Conservation (phyloP, 2,113 vertebrate genomes). For the Dasypus novemcinctus region DNA sequence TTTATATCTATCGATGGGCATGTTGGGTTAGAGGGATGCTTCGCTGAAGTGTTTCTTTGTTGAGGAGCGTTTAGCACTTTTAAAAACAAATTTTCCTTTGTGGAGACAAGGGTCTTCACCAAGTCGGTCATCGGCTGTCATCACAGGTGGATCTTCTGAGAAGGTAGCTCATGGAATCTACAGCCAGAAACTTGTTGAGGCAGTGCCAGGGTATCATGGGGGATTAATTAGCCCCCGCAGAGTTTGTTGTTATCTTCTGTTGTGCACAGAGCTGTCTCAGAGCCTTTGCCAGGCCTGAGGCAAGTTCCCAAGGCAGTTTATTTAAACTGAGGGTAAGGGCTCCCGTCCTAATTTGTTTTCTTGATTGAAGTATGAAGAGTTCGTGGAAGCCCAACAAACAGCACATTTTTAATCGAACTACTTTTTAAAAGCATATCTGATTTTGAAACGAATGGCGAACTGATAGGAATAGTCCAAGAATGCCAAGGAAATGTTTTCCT, state of each 20-base stretch:
- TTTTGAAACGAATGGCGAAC: constrained; percentile 27
- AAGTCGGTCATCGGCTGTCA: neutral
- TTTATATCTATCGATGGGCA: rapidly evolving
- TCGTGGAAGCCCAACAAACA: constrained; percentile 7
- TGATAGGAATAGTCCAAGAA: neutral
- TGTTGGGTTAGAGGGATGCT: rapidly evolving
- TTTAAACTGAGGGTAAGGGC: constrained; percentile 57
- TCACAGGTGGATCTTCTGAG: neutral
- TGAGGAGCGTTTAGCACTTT: neutral
- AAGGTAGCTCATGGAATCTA: neutral
- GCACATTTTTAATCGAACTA: neutral
- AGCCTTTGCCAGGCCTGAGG: constrained; percentile 41
- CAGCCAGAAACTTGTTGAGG: neutral
- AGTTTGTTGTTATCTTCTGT: constrained; percentile 46
- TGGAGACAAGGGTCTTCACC: neutral
- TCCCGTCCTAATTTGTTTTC: constrained; percentile 51
- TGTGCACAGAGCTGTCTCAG: constrained; percentile 20
- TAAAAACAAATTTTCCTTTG: neutral
- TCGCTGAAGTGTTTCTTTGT: neutral
- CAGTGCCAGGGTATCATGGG: neutral
- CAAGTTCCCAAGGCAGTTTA: constrained; percentile 49
- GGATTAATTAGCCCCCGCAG: constrained; percentile 8
- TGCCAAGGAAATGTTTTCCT: neutral
- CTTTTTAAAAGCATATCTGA: constrained; percentile 25
- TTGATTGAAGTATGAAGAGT: constrained; percentile 37